Conservation (phyloP, 2,888 invertebrate genomes). For the Oscheius sp. region DNA sequence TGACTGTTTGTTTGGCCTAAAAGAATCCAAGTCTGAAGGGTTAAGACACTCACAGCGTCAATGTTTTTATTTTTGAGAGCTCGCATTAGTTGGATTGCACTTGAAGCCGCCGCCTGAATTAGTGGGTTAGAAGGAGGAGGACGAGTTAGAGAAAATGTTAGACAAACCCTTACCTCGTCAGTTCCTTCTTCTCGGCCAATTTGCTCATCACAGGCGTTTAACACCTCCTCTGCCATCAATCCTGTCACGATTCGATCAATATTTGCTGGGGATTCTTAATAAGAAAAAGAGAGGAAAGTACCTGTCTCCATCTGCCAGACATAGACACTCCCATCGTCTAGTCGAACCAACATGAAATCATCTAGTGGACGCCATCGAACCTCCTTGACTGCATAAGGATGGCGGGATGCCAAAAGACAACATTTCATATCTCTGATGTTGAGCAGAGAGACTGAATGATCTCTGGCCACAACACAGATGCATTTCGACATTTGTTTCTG, state of each 20-base stretch:
- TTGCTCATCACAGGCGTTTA: slow-evolving; percentile 91
- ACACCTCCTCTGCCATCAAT: slow-evolving; percentile 86
- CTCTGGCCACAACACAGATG: slow-evolving; percentile 87
- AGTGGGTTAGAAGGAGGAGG: slow-evolving; percentile 69
- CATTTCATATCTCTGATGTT: slow-evolving; percentile 92
- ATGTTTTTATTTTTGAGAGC: slow-evolving; percentile 89
- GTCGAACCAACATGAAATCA: slow-evolving; percentile 96
- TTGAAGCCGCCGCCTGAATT: slow-evolving; percentile 81
- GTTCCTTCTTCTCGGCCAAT: slow-evolving; percentile 75
- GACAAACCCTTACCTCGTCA: slow-evolving; percentile 75
- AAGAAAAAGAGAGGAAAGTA: slow-evolving; percentile 44
- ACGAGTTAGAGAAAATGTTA: not conserved
- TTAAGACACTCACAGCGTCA: slow-evolving; percentile 80
- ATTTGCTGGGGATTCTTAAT: slow-evolving; percentile 79
- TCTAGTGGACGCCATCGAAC: slow-evolving; percentile 79
- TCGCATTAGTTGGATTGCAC: slow-evolving; percentile 92
- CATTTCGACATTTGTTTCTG: slow-evolving; percentile 55
- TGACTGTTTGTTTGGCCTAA: slow-evolving; percentile 24
- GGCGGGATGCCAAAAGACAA: slow-evolving; percentile 89
- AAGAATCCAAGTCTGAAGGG: not conserved
- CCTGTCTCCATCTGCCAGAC: slow-evolving; percentile 99
- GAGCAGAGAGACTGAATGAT: slow-evolving; percentile 93
- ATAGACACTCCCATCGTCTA: slow-evolving; percentile 95
- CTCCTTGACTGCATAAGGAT: slow-evolving; percentile 91
- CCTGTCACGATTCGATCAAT: slow-evolving; percentile 93